Percentiles rank a stretch among this genome's conserved stretches.
These are phyloP conservation scores for Trichonephila clavata DNA, from an alignment of 1,140 invertebrate species.

Conservation along the genomic window DNA sequence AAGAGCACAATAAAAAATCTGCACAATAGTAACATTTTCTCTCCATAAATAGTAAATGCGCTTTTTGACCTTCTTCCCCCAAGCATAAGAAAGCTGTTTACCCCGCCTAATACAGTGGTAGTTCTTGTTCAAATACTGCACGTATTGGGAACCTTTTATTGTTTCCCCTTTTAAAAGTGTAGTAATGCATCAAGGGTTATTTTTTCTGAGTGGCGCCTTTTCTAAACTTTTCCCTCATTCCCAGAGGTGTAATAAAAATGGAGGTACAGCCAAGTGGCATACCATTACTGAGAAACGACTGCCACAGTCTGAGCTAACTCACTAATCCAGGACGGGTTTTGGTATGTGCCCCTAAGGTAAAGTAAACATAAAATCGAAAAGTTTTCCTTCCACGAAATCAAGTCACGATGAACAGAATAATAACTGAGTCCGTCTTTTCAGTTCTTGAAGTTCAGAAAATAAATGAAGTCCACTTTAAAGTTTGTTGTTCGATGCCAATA, in stretches of 20 bases:
- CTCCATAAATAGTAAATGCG: constrained; percentile 15
- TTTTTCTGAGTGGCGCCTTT: background rate
- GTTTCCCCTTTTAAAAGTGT: background rate
- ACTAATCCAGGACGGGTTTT: constrained; percentile 4
- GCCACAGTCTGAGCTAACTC: background rate
- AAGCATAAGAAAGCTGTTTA: background rate
- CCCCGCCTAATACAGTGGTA: background rate
- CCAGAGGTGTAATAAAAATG: constrained; percentile 41
- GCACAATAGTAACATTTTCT: constrained; percentile 10
- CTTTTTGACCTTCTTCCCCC: background rate
- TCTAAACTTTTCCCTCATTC: background rate
- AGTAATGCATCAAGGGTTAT: constrained; percentile 9
- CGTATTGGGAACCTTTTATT: constrained; percentile 30
- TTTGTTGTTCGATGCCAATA: background rate
- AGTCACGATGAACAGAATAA: constrained; percentile 30
- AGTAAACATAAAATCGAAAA: constrained; percentile 46
- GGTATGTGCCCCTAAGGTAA: constrained; percentile 8
- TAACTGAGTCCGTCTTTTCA: constrained; percentile 24
- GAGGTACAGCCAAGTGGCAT: constrained; percentile 11
- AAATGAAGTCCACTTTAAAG: constrained; percentile 42
- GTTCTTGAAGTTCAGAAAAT: constrained; percentile 39
- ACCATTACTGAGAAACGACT: constrained; percentile 24
- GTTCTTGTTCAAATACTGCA: constrained; percentile 19
- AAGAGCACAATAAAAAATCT: background rate
- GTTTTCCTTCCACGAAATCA: background rate